These are phyloP conservation scores for Oreochromis niloticus DNA, from an alignment of 2,113 vertebrate species.

Conservation along the genomic window DNA sequence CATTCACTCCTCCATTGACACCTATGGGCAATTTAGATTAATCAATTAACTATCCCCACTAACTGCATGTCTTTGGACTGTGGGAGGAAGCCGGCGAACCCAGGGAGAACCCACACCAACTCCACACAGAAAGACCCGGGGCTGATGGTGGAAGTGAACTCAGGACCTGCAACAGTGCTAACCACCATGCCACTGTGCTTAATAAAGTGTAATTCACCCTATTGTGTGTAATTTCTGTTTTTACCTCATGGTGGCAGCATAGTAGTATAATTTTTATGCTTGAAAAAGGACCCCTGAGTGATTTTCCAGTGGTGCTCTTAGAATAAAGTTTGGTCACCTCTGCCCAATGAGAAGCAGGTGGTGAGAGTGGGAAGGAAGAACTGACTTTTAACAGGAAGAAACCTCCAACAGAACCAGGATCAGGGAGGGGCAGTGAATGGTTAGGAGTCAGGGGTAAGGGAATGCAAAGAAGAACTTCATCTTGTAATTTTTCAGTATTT, in stretches of 20 bases:
- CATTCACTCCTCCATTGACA: background rate
- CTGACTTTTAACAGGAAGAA: background rate
- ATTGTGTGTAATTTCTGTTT: background rate
- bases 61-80: background rate
- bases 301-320: background rate
- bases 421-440: background rate
- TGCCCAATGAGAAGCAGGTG: accelerated
- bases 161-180: background rate
- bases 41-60: background rate
- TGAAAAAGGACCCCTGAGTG: background rate
- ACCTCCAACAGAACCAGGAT: background rate
- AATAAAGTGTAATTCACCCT: background rate
- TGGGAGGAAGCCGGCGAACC: background rate
- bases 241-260: background rate
- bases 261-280: background rate
- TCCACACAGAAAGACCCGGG: background rate
- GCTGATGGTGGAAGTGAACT: background rate
- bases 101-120: background rate
- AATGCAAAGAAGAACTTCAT: background rate
- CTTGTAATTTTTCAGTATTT: background rate
- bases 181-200: accelerated
- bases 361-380: background rate
- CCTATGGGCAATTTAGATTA: background rate
- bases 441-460: background rate
- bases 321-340: background rate